Evolutionary conservation across 2,888 invertebrate species (phyloP).

Genomic region (Agrochola lota): DNA sequence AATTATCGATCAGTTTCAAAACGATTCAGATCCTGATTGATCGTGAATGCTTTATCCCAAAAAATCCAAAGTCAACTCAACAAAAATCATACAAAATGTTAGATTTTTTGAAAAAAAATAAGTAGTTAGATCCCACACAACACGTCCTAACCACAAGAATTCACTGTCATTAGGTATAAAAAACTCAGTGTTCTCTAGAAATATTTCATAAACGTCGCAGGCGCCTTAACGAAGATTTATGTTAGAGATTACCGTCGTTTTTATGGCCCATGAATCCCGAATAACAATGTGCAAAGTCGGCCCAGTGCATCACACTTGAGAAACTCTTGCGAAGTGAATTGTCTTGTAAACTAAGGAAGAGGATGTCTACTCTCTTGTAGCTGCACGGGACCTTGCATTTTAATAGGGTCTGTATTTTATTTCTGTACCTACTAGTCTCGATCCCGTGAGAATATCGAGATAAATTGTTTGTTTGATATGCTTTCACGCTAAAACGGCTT

Average conservation of each 20-base stretch:
- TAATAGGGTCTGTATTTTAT: neutral
- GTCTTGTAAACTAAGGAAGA: constrained; percentile 1
- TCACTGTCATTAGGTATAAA: neutral
- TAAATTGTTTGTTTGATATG: no score
- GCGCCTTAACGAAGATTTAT: constrained; percentile 61
- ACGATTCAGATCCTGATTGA: no score
- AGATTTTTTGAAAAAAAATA: no score
- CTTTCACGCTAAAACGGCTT: no score
- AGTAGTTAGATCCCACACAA: neutral
- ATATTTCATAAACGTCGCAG: constrained; percentile 32
- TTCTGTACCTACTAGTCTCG: no score
- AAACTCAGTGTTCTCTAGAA: constrained; percentile 7
- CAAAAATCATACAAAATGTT: neutral
- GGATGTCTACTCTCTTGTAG: neutral
- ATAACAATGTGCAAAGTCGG: constrained; percentile 58
- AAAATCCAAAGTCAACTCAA: neutral
- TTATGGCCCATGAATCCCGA: constrained; percentile 70
- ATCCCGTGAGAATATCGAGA: no score
- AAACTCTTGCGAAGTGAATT: constrained; percentile 28
- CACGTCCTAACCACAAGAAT: neutral
- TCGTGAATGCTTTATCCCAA: no score
- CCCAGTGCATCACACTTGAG: constrained; percentile 34
- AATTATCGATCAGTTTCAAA: no score
- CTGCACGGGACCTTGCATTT: neutral
- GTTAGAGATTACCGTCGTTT: constrained; percentile 67